Evolutionary conservation across 2,888 invertebrate genomes (phyloP).

Genomic region (Druceiella hillmani): DNA sequence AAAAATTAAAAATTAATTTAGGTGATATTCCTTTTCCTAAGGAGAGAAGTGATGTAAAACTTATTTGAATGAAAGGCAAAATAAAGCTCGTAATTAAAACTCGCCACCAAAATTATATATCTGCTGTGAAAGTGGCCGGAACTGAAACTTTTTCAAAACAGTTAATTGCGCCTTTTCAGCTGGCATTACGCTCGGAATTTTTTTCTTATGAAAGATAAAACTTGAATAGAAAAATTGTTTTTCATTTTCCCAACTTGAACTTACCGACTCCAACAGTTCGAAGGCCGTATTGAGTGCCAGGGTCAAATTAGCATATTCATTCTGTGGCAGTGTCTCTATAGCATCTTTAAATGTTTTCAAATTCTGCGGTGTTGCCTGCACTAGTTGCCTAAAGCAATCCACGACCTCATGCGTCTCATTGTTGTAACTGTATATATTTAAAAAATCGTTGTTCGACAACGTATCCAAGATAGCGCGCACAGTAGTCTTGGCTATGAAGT

Average conservation of each 20-base stretch:
- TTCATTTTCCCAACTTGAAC: slow-evolving; percentile 25
- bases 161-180: too few relatives aligned
- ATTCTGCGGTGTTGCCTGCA: slow-evolving; percentile 87
- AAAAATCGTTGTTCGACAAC: slow-evolving; percentile 95
- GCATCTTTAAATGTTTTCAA: slow-evolving; percentile 66
- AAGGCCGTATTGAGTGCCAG: slow-evolving; percentile 81
- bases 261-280: slow-evolving; percentile 67
- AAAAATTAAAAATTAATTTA: too few relatives aligned
- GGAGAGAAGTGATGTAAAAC: too few relatives aligned
- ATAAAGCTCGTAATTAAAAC: too few relatives aligned
- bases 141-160: too few relatives aligned
- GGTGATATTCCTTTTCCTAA: too few relatives aligned
- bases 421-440: slow-evolving; percentile 85
- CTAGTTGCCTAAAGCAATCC: slow-evolving; percentile 78
- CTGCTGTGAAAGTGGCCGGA: too few relatives aligned
- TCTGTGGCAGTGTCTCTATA: slow-evolving; percentile 60
- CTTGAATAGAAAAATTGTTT: background rate
- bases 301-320: slow-evolving; percentile 80
- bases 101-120: too few relatives aligned
- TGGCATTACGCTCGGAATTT: background rate
- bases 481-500: slow-evolving; percentile 77
- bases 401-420: slow-evolving; percentile 69
- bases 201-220: background rate
- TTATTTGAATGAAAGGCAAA: too few relatives aligned
- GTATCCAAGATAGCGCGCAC: slow-evolving; percentile 87